Evolutionary conservation across 1,140 invertebrate genomes (phyloP).

Genomic region (Drosophila punjabiensis): DNA sequence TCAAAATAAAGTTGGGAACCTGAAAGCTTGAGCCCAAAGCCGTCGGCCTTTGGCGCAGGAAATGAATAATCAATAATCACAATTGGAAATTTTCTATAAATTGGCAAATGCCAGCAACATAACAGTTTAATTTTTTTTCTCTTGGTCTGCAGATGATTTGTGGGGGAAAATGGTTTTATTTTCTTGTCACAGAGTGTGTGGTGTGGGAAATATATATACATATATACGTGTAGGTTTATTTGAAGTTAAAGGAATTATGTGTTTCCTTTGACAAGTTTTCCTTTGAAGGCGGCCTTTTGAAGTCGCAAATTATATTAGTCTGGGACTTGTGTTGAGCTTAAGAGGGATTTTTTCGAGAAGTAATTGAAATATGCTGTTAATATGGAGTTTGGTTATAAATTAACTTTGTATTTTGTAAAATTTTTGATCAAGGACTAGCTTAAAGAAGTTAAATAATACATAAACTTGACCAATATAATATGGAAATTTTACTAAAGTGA

Average conservation of each 20-base stretch:
- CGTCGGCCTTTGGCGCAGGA: conserved; percentile 35
- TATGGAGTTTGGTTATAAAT: conserved; percentile 2
- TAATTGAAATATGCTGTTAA: conserved; percentile 1
- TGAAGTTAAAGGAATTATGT: conserved; percentile 28
- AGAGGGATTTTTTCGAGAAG: neutral
- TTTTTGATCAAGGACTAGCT: neutral
- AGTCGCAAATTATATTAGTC: conserved; percentile 38
- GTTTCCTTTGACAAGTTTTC: conserved; percentile 30
- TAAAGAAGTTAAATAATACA: neutral
- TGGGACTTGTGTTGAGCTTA: neutral
- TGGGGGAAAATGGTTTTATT: conserved; percentile 31
- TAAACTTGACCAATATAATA: neutral
- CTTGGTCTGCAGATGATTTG: conserved; percentile 10
- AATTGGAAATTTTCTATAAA: conserved; percentile 80
- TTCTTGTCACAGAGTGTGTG: conserved; percentile 2
- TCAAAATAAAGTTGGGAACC: conserved; percentile 32
- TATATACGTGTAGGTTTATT: neutral
- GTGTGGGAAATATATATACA: neutral
- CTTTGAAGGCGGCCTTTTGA: conserved; percentile 33
- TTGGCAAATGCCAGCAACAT: conserved; percentile 63
- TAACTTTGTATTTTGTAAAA: neutral
- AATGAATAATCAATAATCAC: conserved; percentile 82
- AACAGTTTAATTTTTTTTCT: conserved; percentile 47
- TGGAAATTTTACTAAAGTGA: too few relatives aligned
- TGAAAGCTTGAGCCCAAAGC: neutral